phyloP scores from a whole-genome alignment of 2,797 vertebrate species.

The Cirrhinus molitorella region DNA sequence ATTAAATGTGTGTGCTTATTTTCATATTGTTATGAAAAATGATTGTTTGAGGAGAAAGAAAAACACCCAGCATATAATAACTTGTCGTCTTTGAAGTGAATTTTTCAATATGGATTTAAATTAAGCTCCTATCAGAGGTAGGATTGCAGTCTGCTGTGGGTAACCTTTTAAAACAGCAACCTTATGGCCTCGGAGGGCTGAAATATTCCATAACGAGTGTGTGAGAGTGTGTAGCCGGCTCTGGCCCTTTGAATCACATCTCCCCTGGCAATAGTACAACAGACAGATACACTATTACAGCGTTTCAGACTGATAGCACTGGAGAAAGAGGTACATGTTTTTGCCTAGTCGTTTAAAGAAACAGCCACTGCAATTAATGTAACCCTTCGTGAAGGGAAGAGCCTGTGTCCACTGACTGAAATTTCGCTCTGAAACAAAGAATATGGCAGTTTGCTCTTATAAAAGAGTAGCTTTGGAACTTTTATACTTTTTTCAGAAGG shows the following conservation, averaged over 20 bases:
- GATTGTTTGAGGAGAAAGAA: background rate
- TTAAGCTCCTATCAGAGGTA: slow-evolving; percentile 44
- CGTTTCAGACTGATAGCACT: slow-evolving; percentile 42
- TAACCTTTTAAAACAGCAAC: slow-evolving; percentile 61
- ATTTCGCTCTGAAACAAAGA: background rate
- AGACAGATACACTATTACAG: slow-evolving; percentile 49
- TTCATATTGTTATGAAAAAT: slow-evolving; percentile 22
- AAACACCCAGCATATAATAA: slow-evolving; percentile 22
- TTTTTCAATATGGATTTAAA: slow-evolving; percentile 55
- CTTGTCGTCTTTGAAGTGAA: slow-evolving; percentile 38
- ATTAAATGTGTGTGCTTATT: slow-evolving; percentile 29
- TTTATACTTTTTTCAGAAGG: background rate
- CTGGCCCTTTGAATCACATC: slow-evolving; percentile 46
- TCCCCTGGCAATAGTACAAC: slow-evolving; percentile 40
- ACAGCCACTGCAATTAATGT: slow-evolving; percentile 13
- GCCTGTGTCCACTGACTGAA: background rate
- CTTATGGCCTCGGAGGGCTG: slow-evolving; percentile 52
- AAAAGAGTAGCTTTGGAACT: background rate
- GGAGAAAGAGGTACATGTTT: slow-evolving; percentile 40
- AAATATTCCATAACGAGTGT: slow-evolving; percentile 53
- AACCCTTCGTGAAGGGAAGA: slow-evolving; percentile 15
- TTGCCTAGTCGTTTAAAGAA: slow-evolving; percentile 42
- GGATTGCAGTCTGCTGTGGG: slow-evolving; percentile 36
- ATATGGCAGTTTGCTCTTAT: background rate
- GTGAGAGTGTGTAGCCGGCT: slow-evolving; percentile 38